Percentiles rank a stretch among this genome's conserved stretches.
These are phyloP conservation scores for Pangasius djambal DNA, from an alignment of 2,797 vertebrate genomes.

Conservation along the genomic window DNA sequence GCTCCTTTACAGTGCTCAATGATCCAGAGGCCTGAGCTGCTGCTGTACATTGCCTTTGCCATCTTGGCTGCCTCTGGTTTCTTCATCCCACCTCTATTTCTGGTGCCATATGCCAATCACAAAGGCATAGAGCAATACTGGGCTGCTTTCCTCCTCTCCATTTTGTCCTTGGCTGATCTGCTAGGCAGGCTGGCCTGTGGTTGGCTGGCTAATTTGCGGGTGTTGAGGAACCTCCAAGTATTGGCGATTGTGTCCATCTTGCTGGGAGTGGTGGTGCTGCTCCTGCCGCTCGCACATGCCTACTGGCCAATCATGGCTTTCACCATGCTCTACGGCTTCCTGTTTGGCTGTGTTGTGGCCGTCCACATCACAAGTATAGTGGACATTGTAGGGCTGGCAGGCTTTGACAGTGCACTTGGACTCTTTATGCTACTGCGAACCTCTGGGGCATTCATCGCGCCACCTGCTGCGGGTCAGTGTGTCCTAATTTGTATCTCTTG, in stretches of 20 bases:
- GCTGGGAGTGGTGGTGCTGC: neutral
- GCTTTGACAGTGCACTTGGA: slow-evolving; percentile 60
- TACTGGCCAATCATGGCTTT: neutral
- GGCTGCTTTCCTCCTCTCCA: neutral
- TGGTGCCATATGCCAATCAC: slow-evolving; percentile 4
- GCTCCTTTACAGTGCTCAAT: neutral
- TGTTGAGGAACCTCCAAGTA: neutral
- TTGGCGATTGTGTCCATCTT: neutral
- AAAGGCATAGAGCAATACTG: neutral
- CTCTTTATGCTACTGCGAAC: neutral
- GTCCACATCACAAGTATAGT: slow-evolving; percentile 71
- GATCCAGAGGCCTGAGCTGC: neutral
- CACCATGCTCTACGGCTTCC: neutral
- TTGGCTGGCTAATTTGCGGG: slow-evolving; percentile 67
- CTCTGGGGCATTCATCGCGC: neutral
- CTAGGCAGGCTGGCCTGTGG: slow-evolving; percentile 69
- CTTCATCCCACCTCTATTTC: neutral
- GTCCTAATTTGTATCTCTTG: neutral
- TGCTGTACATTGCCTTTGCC: neutral
- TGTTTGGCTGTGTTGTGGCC: neutral
- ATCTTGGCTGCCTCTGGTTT: neutral
- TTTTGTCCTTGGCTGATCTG: slow-evolving; percentile 64
- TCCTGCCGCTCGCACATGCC: neutral
- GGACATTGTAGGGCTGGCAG: slow-evolving; percentile 70
- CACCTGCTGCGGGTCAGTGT: slow-evolving; percentile 7